Evolutionary conservation across 1,140 invertebrate genomes (phyloP).

Genomic region (Sesamia nonagrioides): DNA sequence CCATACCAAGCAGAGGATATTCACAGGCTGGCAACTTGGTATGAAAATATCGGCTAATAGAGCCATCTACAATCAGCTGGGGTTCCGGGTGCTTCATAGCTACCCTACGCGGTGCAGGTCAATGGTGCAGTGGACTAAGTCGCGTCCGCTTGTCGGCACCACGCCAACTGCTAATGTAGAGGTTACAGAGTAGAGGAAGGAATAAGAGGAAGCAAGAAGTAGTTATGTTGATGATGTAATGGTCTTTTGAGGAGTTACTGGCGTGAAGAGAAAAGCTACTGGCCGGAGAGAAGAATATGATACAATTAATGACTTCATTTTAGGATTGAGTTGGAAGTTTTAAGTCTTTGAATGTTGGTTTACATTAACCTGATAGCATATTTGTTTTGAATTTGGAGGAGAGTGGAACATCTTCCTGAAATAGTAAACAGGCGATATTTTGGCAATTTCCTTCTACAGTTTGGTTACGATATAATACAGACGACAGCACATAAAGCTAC

Average conservation of each 20-base stretch:
- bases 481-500: no score
- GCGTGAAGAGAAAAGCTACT: no score
- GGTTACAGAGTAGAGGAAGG: conserved; percentile 40
- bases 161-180: conserved; percentile 79
- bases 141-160: conserved; percentile 76
- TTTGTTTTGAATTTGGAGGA: no score
- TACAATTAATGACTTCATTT: no score
- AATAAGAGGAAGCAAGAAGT: background rate
- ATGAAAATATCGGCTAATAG: conserved; percentile 26
- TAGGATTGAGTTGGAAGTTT: no score
- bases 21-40: background rate
- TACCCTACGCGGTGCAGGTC: conserved; percentile 80
- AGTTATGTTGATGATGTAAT: background rate
- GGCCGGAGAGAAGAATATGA: no score
- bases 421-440: background rate
- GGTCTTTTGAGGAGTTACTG: background rate
- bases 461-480: no score
- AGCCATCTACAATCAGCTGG: conserved; percentile 26
- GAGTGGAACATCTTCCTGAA: background rate
- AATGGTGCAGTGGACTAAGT: conserved; percentile 86
- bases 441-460: no score
- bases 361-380: no score
- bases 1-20: background rate
- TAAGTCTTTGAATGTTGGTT: no score
- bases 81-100: conserved; percentile 61